Evolutionary conservation across 1,140 invertebrate species (phyloP).

Genomic region (Leguminivora glycinivorella): DNA sequence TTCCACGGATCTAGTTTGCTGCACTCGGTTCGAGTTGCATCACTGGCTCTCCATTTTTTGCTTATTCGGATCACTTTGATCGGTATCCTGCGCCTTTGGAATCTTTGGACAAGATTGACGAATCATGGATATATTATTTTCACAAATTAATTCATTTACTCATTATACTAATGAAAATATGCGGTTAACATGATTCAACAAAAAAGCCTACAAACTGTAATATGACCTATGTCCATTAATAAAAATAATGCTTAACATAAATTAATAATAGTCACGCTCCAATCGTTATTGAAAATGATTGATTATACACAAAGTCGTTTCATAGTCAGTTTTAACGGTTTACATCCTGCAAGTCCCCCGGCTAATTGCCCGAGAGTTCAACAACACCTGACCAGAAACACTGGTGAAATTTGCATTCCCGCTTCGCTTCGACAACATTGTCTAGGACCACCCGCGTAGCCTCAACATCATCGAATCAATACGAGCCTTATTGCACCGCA

Average conservation of each 20-base stretch:
- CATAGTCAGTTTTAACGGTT: conserved; percentile 32
- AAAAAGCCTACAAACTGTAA: not conserved
- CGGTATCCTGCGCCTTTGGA: conserved; percentile 34
- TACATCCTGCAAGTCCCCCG: conserved; percentile 31
- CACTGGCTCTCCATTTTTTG: conserved; percentile 56
- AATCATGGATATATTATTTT: not conserved
- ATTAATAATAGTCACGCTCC: not conserved
- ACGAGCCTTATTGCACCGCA: conserved; percentile 63
- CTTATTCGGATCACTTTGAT: conserved; percentile 42
- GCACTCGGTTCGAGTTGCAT: conserved; percentile 66
- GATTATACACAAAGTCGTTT: conserved; percentile 30
- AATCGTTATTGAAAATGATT: conserved; percentile 15
- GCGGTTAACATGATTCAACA: not conserved
- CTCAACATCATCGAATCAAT: conserved; percentile 50
- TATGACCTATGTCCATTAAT: not conserved
- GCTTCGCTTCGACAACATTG: conserved; percentile 61
- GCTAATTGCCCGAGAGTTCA: conserved; percentile 43
- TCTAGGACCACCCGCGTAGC: conserved; percentile 74
- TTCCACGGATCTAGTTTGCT: conserved; percentile 61
- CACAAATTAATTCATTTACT: too few species aligned
- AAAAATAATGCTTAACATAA: not conserved
- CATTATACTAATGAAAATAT: too few species aligned
- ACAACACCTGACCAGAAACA: conserved; percentile 51
- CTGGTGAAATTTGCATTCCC: conserved; percentile 73
- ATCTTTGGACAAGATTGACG: not conserved